Evolutionary conservation across 2,888 invertebrate genomes (phyloP).

Genomic region (Cheilosia impressa): DNA sequence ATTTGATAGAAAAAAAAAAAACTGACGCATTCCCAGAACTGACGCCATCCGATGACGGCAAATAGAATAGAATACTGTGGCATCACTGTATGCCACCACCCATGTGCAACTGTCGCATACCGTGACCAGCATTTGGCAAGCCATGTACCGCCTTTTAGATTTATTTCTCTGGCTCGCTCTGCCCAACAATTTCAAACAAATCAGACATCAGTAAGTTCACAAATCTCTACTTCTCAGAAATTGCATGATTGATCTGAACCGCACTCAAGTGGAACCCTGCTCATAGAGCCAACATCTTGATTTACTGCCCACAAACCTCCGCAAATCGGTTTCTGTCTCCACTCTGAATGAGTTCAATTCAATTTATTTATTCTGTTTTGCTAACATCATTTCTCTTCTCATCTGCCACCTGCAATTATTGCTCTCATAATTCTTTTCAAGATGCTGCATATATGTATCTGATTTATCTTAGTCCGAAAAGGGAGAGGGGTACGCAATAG

Average conservation of each 20-base stretch:
- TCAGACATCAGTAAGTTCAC: background rate
- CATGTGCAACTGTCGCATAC: background rate
- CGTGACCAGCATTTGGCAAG: slow-evolving; percentile 1
- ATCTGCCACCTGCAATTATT: slow-evolving; percentile 10
- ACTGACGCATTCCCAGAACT: background rate
- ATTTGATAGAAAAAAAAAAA: background rate
- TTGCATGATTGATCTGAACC: background rate
- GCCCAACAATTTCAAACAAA: background rate
- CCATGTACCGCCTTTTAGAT: background rate
- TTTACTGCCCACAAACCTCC: background rate
- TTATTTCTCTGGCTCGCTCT: background rate
- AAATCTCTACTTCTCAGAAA: background rate
- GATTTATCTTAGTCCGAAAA: slow-evolving; percentile 20
- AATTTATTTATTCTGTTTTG: background rate
- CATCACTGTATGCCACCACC: background rate
- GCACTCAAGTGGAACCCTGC: background rate
- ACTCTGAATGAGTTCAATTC: background rate
- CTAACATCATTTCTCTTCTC: background rate
- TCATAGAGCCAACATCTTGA: background rate
- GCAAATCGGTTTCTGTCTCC: background rate
- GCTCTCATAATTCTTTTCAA: slow-evolving; percentile 17
- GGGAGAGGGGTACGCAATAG: background rate
- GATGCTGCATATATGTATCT: background rate
- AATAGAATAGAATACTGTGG: background rate
- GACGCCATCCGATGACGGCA: background rate